Evolutionary conservation across 2,888 invertebrate genomes (phyloP), one percentile per base, ranked within the genome.

Genomic region (Elmis aenea): DNA sequence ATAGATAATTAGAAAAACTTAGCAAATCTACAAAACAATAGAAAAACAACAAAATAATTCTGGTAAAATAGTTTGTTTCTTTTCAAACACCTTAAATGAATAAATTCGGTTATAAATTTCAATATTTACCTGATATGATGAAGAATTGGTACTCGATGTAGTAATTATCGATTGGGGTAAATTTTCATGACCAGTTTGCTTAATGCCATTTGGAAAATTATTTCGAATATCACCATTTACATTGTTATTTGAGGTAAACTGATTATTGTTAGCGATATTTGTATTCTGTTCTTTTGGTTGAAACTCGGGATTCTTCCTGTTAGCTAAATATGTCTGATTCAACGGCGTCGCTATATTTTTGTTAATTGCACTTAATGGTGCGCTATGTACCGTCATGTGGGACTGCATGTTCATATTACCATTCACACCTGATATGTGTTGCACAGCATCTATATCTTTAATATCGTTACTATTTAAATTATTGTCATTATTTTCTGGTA

Each of bases 281-380:
- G 25, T 18, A 30, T 36, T 29, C 13, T 36, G 36, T 26, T 36
- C 36, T 31, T 36, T 41, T 5, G 13, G 18, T 11, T 26, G 26
- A 10, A 29, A 33, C 12, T 42, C 42, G 10, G 18, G 12, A 24
- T 26, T 29, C 13, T 38, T 42, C 12, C 42, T 37, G 24, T 11
- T 24, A 14, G 38, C 24, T 25, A 42, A 26, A 33, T 42, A 37
- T n/a, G n/a, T n/a, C n/a, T 77, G 78, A 67, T 73, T 77, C 56
- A 79, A 62, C 37, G 79, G 77, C 21, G 77, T 79, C 11, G 80
- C 80, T 45, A 79, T 69, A 59, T 79, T 79, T 61, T 80, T 80
- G 54, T 77, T 80, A 30, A 77, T 73, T 51, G 76, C 73, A 45
- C 64, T 72, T 25, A 73, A 51, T 4, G 74, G 73, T 48, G 74